These are phyloP conservation scores for Drosophila miranda DNA, from an alignment of 1,140 invertebrate genomes.

Conservation along the genomic window DNA sequence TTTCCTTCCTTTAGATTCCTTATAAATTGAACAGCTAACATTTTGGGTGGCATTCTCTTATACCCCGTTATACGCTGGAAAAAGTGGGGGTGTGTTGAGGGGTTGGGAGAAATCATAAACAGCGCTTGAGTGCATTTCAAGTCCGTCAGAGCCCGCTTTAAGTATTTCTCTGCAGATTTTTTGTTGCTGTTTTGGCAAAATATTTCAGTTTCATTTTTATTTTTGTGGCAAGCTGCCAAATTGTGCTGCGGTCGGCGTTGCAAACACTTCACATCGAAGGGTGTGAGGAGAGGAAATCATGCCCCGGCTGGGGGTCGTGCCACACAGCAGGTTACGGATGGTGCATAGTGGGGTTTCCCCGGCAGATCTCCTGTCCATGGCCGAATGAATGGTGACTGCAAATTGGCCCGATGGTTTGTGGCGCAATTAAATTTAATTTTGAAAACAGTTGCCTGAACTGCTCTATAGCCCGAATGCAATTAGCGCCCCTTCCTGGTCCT, in stretches of 20 bases:
- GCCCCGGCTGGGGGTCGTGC: too few relatives aligned
- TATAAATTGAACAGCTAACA: too few relatives aligned
- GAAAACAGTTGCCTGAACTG: constrained; percentile 53
- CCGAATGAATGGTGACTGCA: constrained; percentile 33
- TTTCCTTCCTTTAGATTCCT: too few relatives aligned
- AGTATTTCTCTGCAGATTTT: constrained; percentile 35
- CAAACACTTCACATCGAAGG: constrained; percentile 20
- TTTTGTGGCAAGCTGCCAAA: constrained; percentile 65
- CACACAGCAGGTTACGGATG: constrained; percentile 12
- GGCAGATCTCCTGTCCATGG: constrained; percentile 11
- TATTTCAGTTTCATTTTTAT: constrained; percentile 39
- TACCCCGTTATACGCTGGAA: background rate
- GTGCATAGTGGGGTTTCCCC: background rate
- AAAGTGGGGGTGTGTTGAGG: too few relatives aligned
- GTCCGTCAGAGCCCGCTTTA: constrained; percentile 40
- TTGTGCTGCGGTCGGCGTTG: constrained; percentile 55
- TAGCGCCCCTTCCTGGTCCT: constrained; percentile 34
- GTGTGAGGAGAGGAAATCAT: too few relatives aligned
- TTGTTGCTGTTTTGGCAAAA: constrained; percentile 10
- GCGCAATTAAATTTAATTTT: constrained; percentile 75
- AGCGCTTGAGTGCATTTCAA: constrained; percentile 50
- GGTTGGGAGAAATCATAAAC: background rate
- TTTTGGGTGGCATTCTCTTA: background rate
- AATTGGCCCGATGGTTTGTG: constrained; percentile 58
- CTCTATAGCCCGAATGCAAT: constrained; percentile 52